Evolutionary conservation across 2,888 invertebrate species (phyloP).

Genomic region (Coelopa pilipes): DNA sequence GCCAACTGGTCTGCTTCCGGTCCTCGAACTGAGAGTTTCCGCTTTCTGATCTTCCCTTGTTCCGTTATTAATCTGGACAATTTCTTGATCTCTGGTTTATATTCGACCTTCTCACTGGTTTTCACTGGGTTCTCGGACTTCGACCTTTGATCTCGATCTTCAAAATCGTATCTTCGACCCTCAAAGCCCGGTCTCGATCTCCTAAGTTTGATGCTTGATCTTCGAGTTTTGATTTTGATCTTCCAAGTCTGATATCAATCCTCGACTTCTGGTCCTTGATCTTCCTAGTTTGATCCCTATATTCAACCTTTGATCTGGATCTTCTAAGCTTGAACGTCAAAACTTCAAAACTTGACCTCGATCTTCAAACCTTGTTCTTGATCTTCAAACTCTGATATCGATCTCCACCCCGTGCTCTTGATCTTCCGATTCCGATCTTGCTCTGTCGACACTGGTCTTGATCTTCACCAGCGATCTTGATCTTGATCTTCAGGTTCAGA

Average conservation of each 20-base stretch:
- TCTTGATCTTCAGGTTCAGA: slow-evolving; percentile 11
- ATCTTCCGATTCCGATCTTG: background rate
- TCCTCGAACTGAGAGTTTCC: background rate
- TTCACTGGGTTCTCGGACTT: background rate
- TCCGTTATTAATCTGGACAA: background rate
- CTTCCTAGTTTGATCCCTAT: background rate
- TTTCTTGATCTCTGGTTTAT: background rate
- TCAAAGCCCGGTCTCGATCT: background rate
- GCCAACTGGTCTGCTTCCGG: background rate
- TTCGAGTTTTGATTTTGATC: background rate
- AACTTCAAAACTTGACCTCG: background rate
- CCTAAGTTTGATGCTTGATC: background rate
- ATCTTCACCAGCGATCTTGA: background rate
- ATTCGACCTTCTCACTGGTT: background rate
- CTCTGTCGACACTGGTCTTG: background rate
- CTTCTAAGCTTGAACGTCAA: background rate
- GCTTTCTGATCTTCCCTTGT: background rate
- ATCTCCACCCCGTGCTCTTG: no score
- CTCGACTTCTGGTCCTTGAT: no score
- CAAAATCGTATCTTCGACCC: background rate
- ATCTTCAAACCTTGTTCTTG: background rate
- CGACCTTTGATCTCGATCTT: background rate
- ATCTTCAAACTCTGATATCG: slow-evolving; percentile 7
- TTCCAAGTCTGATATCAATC: slow-evolving; percentile 12
- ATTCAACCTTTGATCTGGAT: slow-evolving; percentile 13